Evolutionary conservation across 2,888 invertebrate species (phyloP).

Genomic region (Drosophila kanekoi): DNA sequence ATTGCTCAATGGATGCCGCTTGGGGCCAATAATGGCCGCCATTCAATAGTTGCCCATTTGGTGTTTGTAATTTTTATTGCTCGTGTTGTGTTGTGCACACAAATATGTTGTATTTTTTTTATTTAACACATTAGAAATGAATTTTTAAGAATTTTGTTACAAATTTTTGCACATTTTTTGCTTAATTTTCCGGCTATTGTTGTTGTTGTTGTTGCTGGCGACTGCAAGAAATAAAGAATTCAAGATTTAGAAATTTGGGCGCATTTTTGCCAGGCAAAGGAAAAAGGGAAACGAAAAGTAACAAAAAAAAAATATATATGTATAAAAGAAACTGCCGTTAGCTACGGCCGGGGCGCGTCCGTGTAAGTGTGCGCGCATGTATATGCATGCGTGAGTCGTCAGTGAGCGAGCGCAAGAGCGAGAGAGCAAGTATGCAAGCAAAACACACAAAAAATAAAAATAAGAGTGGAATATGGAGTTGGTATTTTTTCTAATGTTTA

Average conservation of each 20-base stretch:
- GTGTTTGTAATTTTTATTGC: slow-evolving; percentile 32
- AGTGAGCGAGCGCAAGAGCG: slow-evolving; percentile 25
- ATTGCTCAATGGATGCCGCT: slow-evolving; percentile 87
- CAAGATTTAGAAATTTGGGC: slow-evolving; percentile 54
- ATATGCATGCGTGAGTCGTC: slow-evolving; percentile 58
- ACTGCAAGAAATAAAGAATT: slow-evolving; percentile 31
- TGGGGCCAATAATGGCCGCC: slow-evolving; percentile 94
- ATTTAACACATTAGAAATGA: slow-evolving; percentile 49
- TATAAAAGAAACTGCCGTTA: slow-evolving; percentile 63
- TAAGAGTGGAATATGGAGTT: slow-evolving; percentile 21
- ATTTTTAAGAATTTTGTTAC: slow-evolving; percentile 30
- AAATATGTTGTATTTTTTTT: slow-evolving; percentile 12
- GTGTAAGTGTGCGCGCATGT: slow-evolving; percentile 61
- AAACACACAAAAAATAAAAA: slow-evolving; percentile 19
- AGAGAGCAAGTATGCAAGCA: slow-evolving; percentile 17
- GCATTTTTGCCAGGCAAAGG: slow-evolving; percentile 53
- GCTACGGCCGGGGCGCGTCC: slow-evolving; percentile 75
- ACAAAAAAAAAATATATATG: not conserved
- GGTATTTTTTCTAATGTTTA: slow-evolving; percentile 45
- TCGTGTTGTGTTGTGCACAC: slow-evolving; percentile 25
- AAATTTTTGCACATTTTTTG: slow-evolving; percentile 22
- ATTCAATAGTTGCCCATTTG: slow-evolving; percentile 85
- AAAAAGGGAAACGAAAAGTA: slow-evolving; percentile 17
- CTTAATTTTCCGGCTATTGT: slow-evolving; percentile 6
- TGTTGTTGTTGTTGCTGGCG: slow-evolving; percentile 22